Evolutionary conservation across 2,113 vertebrate species (phyloP).

Genomic region (Microtus ochrogaster): DNA sequence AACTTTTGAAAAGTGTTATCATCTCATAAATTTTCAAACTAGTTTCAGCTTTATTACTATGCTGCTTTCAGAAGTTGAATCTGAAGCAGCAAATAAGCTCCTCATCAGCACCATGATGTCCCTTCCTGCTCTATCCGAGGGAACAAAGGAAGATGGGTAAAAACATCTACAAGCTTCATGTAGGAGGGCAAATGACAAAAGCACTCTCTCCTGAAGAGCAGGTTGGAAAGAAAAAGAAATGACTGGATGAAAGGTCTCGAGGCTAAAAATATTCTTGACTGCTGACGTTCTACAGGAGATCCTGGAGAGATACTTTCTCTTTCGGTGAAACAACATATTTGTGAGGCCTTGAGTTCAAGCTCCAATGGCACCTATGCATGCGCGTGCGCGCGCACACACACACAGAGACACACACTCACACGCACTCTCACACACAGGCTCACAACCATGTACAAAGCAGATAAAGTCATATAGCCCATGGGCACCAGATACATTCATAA

Average conservation of each 20-base stretch:
- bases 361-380: not conserved
- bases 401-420: not conserved
- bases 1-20: not conserved
- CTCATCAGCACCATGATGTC: not conserved
- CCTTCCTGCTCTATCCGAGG: not conserved
- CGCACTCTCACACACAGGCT: not conserved
- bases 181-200: not conserved
- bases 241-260: not conserved
- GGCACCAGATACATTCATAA: not conserved
- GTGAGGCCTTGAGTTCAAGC: not conserved
- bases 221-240: not conserved
- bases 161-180: not conserved
- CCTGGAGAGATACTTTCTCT: no score
- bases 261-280: not conserved
- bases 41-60: not conserved
- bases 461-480: not conserved
- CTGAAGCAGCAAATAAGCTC: not conserved
- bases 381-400: no score
- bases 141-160: not conserved
- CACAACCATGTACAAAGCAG: not conserved
- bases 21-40: conserved; percentile 17
- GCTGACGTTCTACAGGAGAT: not conserved
- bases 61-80: conserved; percentile 3
- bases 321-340: not conserved
- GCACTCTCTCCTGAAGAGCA: not conserved